A percentile compares a stretch with the other conserved stretches of the same genome.
These are phyloP conservation scores for Sclerodermus sp. DNA, from an alignment of 2,888 invertebrate genomes.

Conservation along the genomic window DNA sequence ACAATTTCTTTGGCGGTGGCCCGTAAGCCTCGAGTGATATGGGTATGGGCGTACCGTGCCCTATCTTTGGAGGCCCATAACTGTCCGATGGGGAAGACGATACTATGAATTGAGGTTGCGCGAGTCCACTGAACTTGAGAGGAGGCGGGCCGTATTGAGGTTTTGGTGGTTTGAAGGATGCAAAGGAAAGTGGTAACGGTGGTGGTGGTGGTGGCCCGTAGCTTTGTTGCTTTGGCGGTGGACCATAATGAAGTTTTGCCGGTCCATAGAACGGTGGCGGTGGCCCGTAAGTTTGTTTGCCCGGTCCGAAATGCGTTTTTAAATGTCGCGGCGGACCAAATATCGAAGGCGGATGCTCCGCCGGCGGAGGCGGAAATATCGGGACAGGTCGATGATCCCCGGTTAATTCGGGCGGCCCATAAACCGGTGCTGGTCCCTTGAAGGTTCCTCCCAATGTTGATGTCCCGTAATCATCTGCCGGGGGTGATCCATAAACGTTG, in stretches of 20 bases:
- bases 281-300: conserved; percentile 50
- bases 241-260: conserved; percentile 56
- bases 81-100: conserved; percentile 8
- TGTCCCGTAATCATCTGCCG: conserved; percentile 38
- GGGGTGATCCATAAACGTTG: conserved; percentile 31
- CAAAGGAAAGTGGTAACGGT: conserved; percentile 9
- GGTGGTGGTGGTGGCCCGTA: not conserved
- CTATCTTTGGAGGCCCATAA: conserved; percentile 24
- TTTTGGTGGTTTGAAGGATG: conserved; percentile 53
- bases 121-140: conserved; percentile 47
- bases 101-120: conserved; percentile 44
- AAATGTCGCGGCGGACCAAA: conserved; percentile 47
- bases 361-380: conserved; percentile 62
- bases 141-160: conserved; percentile 46
- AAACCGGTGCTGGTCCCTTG: conserved; percentile 52
- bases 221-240: conserved; percentile 39
- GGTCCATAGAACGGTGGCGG: conserved; percentile 43
- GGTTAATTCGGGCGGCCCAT: conserved; percentile 56
- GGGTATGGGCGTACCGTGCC: conserved; percentile 43
- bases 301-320: conserved; percentile 57
- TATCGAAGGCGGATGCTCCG: conserved; percentile 55
- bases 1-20: conserved; percentile 39
- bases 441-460: conserved; percentile 26
- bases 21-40: conserved; percentile 50
- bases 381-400: conserved; percentile 51